phyloP scores from a whole-genome alignment of 2,888 invertebrate species.

The Polydrusus cervinus region DNA sequence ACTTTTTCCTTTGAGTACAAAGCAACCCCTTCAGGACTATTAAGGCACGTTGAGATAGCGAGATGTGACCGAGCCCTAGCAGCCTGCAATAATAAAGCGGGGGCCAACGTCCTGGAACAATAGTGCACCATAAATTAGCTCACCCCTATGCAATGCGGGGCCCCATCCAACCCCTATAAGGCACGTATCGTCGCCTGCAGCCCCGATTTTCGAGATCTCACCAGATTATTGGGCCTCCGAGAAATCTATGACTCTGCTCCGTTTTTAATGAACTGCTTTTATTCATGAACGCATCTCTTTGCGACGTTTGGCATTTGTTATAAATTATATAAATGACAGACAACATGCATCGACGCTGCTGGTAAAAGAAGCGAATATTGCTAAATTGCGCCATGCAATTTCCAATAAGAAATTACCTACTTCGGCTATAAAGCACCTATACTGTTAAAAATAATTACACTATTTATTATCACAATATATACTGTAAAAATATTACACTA shows the following conservation, averaged over 20 bases:
- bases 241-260: background rate
- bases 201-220: conserved; percentile 15
- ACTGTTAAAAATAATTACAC: too few relatives aligned
- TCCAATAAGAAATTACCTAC: too few relatives aligned
- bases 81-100: conserved; percentile 1
- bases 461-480: too few relatives aligned
- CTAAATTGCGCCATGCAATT: too few relatives aligned
- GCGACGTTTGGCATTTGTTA: background rate
- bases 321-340: background rate
- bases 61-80: background rate
- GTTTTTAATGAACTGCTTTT: conserved; percentile 2
- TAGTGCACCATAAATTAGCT: conserved; percentile 45
- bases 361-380: too few relatives aligned
- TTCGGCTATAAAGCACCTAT: too few relatives aligned
- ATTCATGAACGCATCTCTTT: conserved; percentile 12
- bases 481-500: too few relatives aligned
- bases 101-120: conserved; percentile 42
- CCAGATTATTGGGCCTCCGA: conserved; percentile 12
- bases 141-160: conserved; percentile 30
- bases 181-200: conserved; percentile 15
- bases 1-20: too few relatives aligned
- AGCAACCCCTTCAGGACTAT: too few relatives aligned
- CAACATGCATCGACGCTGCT: too few relatives aligned
- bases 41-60: background rate
- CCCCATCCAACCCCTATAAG: conserved; percentile 30